Percentiles rank a stretch among this genome's conserved stretches.
These are phyloP conservation scores for Platorchestia sp. DNA, from an alignment of 1,140 invertebrate species.

Conservation along the genomic window DNA sequence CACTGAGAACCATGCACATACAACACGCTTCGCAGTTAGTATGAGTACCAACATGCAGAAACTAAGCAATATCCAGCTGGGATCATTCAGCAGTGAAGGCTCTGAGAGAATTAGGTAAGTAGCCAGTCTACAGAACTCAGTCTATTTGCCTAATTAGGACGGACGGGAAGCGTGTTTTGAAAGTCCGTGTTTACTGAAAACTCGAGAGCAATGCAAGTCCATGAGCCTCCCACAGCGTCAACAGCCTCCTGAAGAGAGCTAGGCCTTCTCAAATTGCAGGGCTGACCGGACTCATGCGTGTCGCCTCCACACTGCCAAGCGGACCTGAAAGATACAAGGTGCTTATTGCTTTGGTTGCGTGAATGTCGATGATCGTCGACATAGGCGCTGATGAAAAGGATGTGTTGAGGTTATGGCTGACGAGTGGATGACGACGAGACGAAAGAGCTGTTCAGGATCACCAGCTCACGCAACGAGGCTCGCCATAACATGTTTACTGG, in stretches of 20 bases:
- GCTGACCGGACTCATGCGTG: neutral
- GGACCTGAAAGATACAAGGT: neutral
- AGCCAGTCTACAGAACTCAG: neutral
- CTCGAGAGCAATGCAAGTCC: constrained; percentile 5
- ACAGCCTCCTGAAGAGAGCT: neutral
- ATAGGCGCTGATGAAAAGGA: neutral
- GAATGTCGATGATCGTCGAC: neutral
- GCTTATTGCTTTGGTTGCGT: neutral
- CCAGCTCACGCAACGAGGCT: neutral
- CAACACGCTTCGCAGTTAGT: neutral
- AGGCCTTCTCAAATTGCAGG: neutral
- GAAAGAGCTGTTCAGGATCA: neutral
- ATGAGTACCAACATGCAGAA: neutral
- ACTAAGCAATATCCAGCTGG: neutral
- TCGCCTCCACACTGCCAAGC: neutral
- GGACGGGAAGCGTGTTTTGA: neutral
- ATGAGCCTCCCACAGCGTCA: neutral
- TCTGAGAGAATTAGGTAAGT: neutral
- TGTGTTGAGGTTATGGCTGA: neutral
- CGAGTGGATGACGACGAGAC: neutral
- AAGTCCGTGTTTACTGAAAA: neutral
- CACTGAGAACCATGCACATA: neutral
- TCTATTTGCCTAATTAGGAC: neutral
- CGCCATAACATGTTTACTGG: neutral
- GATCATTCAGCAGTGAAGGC: neutral